Base-by-base conservation (phyloP, 2,888 invertebrate species). In the Tupiocoris notatus region DNA sequence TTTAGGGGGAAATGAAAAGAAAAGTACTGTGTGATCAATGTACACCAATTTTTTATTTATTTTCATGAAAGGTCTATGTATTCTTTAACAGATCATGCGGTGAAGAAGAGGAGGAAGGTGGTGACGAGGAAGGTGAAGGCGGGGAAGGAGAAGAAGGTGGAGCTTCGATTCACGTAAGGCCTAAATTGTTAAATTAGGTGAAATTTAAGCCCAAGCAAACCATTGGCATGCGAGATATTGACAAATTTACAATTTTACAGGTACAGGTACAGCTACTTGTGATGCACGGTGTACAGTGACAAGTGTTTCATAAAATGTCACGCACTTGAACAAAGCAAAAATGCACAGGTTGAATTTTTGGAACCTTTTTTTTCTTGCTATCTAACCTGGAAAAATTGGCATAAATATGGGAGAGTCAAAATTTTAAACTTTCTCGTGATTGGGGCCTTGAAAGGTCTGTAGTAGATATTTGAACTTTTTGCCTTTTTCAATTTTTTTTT, bases 91-190 rank as follows among this genome's bases (percentile, higher is more conserved):
- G 88, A 84, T 98, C 98, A 0, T 96, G 96, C 82, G 98, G 97
- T 1, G 96, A 96, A 82, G 97, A 97, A 83, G 97, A 98, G 81
- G 98, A 99, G 83, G 97, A 96, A 83, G 98, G 94, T 0, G 97
- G 93, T 2, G 95, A 92, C 80, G 94, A 91, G 75, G 93, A 90
- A 16, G 92, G 89, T 0, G 93, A 89, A 0, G 87, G 85, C 23
- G 86, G 85, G 79, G 89, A 88, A 63, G 91, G 90, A 80, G 91
- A 90, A 81, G 91, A 90, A 81, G 92, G 92, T 16, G 89, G 91
- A 58, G 92, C 95, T 56, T 96, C 96, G 75, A 95, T 97, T 84
- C 96, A 97, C 85, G 97, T 97, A 86, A 90, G 92, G 88, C 2
- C n/a, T 73, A 77, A 57, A 12, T 54, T 9, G 12, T 54, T 54